Evolutionary conservation across 2,888 invertebrate species (phyloP), one percentile per base, ranked within the genome.

Genomic region (Drosophila mimica): DNA sequence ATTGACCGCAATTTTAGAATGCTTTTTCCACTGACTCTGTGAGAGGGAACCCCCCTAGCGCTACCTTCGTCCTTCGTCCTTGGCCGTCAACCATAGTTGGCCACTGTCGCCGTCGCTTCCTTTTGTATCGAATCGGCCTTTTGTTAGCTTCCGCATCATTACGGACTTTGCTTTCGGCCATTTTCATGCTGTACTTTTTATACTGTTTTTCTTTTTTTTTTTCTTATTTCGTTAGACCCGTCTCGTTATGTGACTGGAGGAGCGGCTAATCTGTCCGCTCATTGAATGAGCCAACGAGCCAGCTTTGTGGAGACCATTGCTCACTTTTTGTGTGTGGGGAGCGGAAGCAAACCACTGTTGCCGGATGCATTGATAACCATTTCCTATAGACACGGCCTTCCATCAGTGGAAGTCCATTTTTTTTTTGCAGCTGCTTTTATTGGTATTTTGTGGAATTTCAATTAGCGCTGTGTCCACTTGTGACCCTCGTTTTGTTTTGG

Each of bases 281-380:
- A 81, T 74, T 89, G 75, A 86, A 74, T 81, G 78, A 52, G 53
- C 58, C 53, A 62, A 75, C 62, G 71, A 65, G 65, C 54, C 60
- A 36, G 57, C 58, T 62, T 63, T 31, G 71, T 67, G 31, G 40
- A 74, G 63, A 66, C 28, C 49, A 40, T 63, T 36, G 61, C 34
- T 52, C 48, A 63, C 49, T 53, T 33, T 36, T 31, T 20, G 56
- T n/a, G 56, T n/a, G 53, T 20, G 51, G 36, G 59, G 67, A 77
- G 79, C 81, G 83, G 88, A 82, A 78, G 83, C 71, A 20, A 20
- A 53, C 70, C 74, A 63, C 65, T 66, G 89, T 76, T 88, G 90
- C 83, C 88, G 90, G 90, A 82, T 88, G 88, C 86, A 86, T 88
- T 83, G 85, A 82, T 88, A 89, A 78, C 90, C 90, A 89, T 81